These are phyloP conservation scores for Calvadosia cruxmelitensis DNA, from an alignment of 30 jellyfish, hydroid and myxozoan genomes.

Conservation along the genomic window DNA sequence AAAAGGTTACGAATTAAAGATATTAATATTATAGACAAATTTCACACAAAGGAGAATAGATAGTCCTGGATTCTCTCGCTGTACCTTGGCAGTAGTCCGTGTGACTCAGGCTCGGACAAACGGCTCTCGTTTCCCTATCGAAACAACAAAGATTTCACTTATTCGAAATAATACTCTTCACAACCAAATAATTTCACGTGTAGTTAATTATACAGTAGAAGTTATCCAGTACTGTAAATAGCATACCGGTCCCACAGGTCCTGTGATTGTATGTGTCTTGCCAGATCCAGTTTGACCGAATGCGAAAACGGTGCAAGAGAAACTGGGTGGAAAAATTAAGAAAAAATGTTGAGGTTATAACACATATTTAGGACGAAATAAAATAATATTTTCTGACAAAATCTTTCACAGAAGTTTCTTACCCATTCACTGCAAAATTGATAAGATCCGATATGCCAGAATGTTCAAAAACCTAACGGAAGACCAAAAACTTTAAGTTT, in stretches of 20 bases:
- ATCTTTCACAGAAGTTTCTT: conserved; percentile 11
- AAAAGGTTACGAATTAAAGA: too few relatives aligned
- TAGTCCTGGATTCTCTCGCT: background rate
- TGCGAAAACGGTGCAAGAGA: conserved; percentile 98
- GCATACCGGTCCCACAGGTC: conserved; percentile 81
- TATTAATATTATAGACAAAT: background rate
- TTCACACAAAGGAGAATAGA: background rate
- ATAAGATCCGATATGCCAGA: conserved; percentile 81
- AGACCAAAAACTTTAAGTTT: background rate
- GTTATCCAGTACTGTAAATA: too few relatives aligned
- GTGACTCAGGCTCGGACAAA: background rate
- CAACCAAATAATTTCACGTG: too few relatives aligned
- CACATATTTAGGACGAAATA: too few relatives aligned
- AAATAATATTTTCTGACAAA: too few relatives aligned
- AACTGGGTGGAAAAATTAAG: conserved; percentile 26
- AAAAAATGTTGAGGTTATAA: too few relatives aligned
- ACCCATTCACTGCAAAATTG: conserved; percentile 83
- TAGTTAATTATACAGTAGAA: too few relatives aligned
- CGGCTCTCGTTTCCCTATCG: background rate
- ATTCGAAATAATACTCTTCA: too few relatives aligned
- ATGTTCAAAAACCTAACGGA: conserved; percentile 58
- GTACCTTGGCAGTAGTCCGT: conserved; percentile 7
- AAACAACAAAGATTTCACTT: background rate
- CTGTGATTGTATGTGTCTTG: conserved; percentile 87
- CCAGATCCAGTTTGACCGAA: conserved; percentile 98